Evolutionary conservation across 2,113 vertebrate genomes (phyloP), one percentile per base, ranked within the genome.

Genomic region (Thryonomys swinderianus): DNA sequence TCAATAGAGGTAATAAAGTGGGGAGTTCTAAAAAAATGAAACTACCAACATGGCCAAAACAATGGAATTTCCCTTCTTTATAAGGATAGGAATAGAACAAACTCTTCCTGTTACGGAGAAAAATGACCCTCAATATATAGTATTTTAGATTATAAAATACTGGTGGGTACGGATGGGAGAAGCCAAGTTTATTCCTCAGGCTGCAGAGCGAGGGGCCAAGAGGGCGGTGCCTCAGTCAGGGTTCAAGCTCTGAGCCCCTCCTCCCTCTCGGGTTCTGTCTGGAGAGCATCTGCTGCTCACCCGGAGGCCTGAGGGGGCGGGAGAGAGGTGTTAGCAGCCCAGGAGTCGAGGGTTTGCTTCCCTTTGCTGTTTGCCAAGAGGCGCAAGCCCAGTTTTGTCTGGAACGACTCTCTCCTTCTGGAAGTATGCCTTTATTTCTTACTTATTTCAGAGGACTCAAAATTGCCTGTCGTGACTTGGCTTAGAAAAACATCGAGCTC

Each of bases 361-460:
- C 48, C 2, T 90, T 76, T 85, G 69, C 67, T 61, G 21, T 42
- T 40, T 88, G n/a, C 59, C 80, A 34, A 66, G 37, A 85, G 64
- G 57, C 25, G 82, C 27, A 48, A 34, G 34, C 48, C 45, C 23
- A 18, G 27, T 85, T 83, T 25, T 82, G 27, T 5, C 11, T 23
- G 78, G 0, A 91, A 79, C 42, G 71, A 74, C 51, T 82, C 30
- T 96, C 32, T 69, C 16, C 78, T 76, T 83, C 82, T 66, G 69
- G 84, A 97, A 93, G 59, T 4, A 51, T 53, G 25, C 40, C 67
- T 90, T 81, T 59, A 42, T 91, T 82, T 88, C 85, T 90, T 17
- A 34, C 69, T 90, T 95, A 55, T 76, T 76, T 82, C 66, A 64
- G 23, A 88, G 37, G 83, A 93, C 67, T 86, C 84, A 96, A 71